Base-by-base conservation (phyloP, 2,113 vertebrate genomes). In the Corythornis madagascariensis region DNA sequence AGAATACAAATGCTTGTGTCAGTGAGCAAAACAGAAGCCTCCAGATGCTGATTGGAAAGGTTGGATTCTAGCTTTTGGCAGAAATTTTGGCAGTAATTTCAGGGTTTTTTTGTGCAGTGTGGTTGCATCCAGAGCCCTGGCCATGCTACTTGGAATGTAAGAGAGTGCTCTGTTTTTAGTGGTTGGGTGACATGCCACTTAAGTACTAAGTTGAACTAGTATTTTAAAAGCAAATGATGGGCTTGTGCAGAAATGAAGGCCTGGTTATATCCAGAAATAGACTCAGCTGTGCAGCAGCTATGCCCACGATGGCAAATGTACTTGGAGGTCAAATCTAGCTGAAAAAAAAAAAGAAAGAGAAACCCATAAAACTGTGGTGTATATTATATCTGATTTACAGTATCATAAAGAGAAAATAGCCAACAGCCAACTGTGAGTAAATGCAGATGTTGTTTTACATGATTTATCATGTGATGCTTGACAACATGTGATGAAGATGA, bases 261-360 rank as follows among this genome's bases (percentile, higher is more conserved):
- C 81, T 95, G 43, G 13, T 84, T 90, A 63, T 86, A 66, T 48
- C 85, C 80, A 93, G 79, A 94, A 95, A 96, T 95, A 95, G 88
- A 89, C 53, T 63, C 69, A 42, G 35, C 66, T 92, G 60, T 80
- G 92, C 40, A 79, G 81, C 66, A 86, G 7, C 80, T 79, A 4
- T 75, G 28, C 40, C 78, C 5, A 2, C 0, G 0, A 43, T 38
- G 60, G 47, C n/a, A 74, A 22, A 31, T 75, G 31, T 48, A 31
- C 35, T 64, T 35, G 43, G 73, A 92, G 64, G 70, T 92, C 64
- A 74, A 35, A 31, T 64, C 47, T 83, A 48, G 5, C 45, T 79
- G 13, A 11, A 40, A 63, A 57, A 48, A 65, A 63, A 33, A 38
- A 40, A 19, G n/a, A n/a, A 45, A 42, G 38, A 28, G 9, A 21